phyloP scores from a whole-genome alignment of 2,797 vertebrate genomes.

The Xiphophorus birchmanni region DNA sequence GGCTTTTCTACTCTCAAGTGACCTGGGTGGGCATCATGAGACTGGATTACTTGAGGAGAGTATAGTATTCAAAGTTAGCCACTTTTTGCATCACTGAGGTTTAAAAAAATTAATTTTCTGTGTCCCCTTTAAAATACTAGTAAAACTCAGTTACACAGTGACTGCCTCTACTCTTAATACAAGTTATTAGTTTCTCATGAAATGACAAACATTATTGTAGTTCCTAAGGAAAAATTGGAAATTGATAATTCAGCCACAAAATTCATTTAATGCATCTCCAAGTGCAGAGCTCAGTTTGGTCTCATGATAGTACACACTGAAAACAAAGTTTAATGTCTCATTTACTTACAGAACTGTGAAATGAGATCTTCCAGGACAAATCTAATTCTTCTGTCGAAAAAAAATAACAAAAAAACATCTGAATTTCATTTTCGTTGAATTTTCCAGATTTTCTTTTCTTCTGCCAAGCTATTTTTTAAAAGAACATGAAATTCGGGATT shows the following conservation, averaged over 20 bases:
- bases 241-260: neutral
- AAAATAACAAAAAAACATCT: neutral
- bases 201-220: neutral
- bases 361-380: neutral
- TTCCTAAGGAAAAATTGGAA: neutral
- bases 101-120: neutral
- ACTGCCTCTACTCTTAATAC: neutral
- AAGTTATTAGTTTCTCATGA: neutral
- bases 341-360: neutral
- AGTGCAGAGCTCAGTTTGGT: neutral
- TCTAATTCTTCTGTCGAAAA: neutral
- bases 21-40: conserved; percentile 57
- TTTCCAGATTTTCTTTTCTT: conserved; percentile 13
- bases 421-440: conserved; percentile 1
- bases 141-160: neutral
- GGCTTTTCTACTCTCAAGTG: conserved; percentile 48
- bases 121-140: neutral
- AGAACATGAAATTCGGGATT: conserved; percentile 38
- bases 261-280: neutral
- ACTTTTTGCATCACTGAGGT: neutral
- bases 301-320: neutral
- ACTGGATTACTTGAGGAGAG: conserved; percentile 29
- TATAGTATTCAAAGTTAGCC: neutral
- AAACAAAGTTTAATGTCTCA: neutral
- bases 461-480: conserved; percentile 33